Conservation (phyloP, 2,888 invertebrate genomes). For the Seladonia tumulorum region DNA sequence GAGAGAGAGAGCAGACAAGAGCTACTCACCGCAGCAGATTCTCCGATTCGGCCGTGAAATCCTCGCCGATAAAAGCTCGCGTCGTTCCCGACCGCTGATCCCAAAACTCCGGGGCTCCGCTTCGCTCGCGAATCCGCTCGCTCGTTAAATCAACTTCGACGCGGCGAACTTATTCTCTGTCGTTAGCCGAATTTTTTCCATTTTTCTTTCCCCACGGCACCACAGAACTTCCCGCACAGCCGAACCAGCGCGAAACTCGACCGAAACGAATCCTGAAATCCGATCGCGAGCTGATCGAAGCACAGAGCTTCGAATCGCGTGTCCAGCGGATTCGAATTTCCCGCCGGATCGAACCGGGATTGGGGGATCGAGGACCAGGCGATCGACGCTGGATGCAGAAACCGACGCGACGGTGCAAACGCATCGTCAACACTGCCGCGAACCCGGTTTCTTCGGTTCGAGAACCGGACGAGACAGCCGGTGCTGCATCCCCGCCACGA, state of each 20-base stretch:
- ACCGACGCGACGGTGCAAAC: conserved; percentile 59
- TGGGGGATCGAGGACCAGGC: background rate
- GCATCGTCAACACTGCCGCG: conserved; percentile 70
- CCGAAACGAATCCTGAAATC: background rate
- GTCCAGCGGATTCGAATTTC: conserved; percentile 7
- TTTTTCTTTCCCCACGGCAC: background rate
- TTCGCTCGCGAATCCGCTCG: conserved; percentile 2
- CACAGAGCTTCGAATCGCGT: background rate
- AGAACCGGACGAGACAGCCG: conserved; percentile 61
- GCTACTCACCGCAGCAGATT: conserved; percentile 50
- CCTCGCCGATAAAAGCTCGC: conserved; percentile 30
- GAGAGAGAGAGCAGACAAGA: conserved; percentile 7
- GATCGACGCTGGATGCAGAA: conserved; percentile 28
- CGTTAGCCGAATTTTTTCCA: background rate
- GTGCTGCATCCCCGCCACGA: conserved; percentile 62
- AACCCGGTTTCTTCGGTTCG: conserved; percentile 50
- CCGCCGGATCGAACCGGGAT: conserved; percentile 22
- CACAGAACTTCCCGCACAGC: background rate
- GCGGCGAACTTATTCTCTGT: background rate
- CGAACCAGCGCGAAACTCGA: background rate
- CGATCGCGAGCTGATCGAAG: background rate
- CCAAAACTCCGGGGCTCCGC: conserved; percentile 14
- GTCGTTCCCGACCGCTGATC: conserved; percentile 15
- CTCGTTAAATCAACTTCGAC: conserved; percentile 21
- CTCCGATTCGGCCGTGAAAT: conserved; percentile 25